A percentile compares a stretch with the other conserved stretches of the same genome.
phyloP scores from a whole-genome alignment of 2,797 vertebrate species.

The Tragopan temminckii region DNA sequence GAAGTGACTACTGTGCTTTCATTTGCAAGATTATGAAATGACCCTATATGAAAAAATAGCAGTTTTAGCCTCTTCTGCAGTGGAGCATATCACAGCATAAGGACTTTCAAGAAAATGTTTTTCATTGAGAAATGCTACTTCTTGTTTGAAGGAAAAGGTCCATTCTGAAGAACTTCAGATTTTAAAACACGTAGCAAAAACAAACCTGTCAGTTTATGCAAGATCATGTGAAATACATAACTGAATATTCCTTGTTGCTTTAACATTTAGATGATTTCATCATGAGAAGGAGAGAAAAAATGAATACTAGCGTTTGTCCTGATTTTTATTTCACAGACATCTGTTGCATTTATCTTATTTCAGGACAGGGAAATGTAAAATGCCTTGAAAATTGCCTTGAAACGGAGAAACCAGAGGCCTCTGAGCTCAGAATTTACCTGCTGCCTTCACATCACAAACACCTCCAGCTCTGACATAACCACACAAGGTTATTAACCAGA shows the following conservation, averaged over 20 bases:
- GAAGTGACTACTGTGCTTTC: background rate
- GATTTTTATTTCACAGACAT: background rate
- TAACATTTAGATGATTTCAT: background rate
- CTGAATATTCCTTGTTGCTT: background rate
- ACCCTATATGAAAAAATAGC: background rate
- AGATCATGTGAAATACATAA: background rate
- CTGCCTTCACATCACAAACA: background rate
- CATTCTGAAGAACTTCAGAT: background rate
- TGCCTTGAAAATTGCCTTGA: background rate
- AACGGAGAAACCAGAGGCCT: background rate
- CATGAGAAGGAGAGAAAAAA: background rate
- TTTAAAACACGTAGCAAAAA: background rate
- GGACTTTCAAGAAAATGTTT: background rate
- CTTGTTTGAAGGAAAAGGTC: background rate
- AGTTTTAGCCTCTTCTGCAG: background rate
- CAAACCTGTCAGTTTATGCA: background rate
- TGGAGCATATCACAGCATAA: background rate
- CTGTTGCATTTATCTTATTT: conserved; percentile 1
- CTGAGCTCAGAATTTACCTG: background rate
- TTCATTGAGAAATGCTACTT: background rate
- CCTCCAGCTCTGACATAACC: background rate
- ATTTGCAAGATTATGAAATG: background rate
- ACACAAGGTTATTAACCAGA: background rate
- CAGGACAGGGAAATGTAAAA: background rate
- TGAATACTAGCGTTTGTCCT: background rate